Percentiles rank a stretch among this genome's conserved stretches.
These are phyloP conservation scores for Symphodus melops DNA, from an alignment of 2,113 vertebrate species.

Conservation along the genomic window DNA sequence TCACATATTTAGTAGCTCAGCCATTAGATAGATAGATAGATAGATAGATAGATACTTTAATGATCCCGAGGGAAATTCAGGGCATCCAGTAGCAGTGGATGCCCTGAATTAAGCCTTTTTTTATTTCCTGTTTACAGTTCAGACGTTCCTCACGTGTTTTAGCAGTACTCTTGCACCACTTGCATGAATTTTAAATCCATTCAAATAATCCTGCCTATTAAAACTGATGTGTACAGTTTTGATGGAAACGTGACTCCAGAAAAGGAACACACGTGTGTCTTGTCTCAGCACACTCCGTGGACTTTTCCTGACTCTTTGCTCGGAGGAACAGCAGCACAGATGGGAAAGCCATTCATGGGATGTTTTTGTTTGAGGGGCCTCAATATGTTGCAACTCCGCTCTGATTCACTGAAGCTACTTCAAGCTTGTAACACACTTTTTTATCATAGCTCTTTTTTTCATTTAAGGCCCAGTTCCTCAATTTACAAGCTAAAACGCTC, in stretches of 20 bases:
- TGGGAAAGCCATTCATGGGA: slow-evolving; percentile 74
- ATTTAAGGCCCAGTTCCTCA: not conserved
- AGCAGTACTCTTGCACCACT: not conserved
- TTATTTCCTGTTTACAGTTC: too few relatives aligned
- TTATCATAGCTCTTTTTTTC: slow-evolving; percentile 2
- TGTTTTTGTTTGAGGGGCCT: slow-evolving; percentile 29
- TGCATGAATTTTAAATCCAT: not conserved
- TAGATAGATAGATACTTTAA: too few relatives aligned
- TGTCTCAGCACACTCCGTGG: slow-evolving; percentile 35
- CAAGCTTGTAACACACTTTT: not conserved
- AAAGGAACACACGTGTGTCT: slow-evolving; percentile 31
- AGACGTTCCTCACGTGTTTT: not conserved
- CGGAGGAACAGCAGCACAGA: slow-evolving; percentile 51
- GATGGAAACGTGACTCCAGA: not conserved
- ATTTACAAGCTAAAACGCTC: not conserved
- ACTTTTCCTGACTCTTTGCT: slow-evolving; percentile 34
- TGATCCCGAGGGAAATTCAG: too few relatives aligned
- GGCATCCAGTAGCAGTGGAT: too few relatives aligned
- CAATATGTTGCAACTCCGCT: slow-evolving; percentile 22
- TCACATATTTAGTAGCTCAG: too few relatives aligned
- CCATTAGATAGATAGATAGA: too few relatives aligned
- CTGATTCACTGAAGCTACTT: slow-evolving; percentile 19
- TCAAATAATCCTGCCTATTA: not conserved
- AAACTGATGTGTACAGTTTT: not conserved
- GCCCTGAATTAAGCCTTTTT: too few relatives aligned